Conservation (phyloP, 2,113 vertebrate genomes). For the Fregetta grallaria region DNA sequence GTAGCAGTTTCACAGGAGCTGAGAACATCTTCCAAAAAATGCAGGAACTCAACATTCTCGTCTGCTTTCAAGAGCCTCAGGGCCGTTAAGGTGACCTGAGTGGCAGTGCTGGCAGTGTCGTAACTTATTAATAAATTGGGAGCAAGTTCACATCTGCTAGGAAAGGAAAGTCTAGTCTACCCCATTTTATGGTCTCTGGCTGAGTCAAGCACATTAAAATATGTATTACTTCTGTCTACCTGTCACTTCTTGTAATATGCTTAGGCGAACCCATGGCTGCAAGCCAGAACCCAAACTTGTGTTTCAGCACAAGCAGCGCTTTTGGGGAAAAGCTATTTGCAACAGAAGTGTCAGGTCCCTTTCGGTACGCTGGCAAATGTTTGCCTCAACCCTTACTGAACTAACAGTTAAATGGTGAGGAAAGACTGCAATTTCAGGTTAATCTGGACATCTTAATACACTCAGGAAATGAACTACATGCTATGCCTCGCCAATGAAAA, state of each 20-base stretch:
- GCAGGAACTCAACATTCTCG: fast-evolving
- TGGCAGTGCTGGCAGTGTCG: neutral
- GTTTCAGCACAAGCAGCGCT: slow-evolving; percentile 7
- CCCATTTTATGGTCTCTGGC: slow-evolving; percentile 1
- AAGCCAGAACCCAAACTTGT: slow-evolving; percentile 22
- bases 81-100: neutral
- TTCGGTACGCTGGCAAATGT: neutral
- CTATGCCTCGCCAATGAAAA: neutral
- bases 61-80: neutral
- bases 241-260: slow-evolving; percentile 49
- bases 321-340: slow-evolving; percentile 24
- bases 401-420: neutral
- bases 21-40: neutral
- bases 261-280: slow-evolving; percentile 35
- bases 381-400: neutral
- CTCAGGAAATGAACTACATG: neutral
- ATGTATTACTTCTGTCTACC: slow-evolving; percentile 21
- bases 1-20: neutral
- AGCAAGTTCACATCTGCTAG: slow-evolving; percentile 13
- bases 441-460: neutral
- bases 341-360: neutral
- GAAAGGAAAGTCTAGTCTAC: neutral
- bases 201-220: slow-evolving; percentile 33
- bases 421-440: neutral
- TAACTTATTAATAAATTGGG: slow-evolving; percentile 63